Evolutionary conservation across 2,113 vertebrate genomes (phyloP), one percentile per base, ranked within the genome.

Genomic region (Elaphurus davidianus): DNA sequence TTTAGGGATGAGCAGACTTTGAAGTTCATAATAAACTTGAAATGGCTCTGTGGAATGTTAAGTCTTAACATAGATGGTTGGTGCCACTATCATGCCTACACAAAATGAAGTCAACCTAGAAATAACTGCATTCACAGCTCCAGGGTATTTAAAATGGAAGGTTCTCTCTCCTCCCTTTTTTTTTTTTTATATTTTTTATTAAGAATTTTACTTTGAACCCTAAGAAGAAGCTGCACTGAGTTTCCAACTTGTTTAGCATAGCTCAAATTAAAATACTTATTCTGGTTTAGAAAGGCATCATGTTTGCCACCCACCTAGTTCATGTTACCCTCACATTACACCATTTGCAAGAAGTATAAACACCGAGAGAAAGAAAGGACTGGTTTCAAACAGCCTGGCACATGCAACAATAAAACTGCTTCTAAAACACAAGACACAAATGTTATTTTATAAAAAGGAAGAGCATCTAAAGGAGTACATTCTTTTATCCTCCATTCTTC

Each of bases 321-420:
- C 94, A 76, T 94, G 98, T 98, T 98, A 98, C 98, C 91, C 98
- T 98, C 98, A 98, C 96, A 98, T 98, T 92, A 98, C 92, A 98
- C 98, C 83, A 96, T 97, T 98, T 98, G 98, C 95, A 97, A 95
- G 98, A 98, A 98, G 97, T 98, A 98, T 98, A 99, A 99, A 99
- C 98, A 98, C 12, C 92, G 67, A 97, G 95, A 98, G 96, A 98
- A 97, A 98, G 97, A 98, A 99, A 98, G 57, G 92, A 98, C 97
- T 98, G 93, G 96, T 98, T 98, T 98, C 98, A 98, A 99, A 98
- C 62, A 98, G 94, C 86, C 94, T 97, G 97, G 96, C 98, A 98
- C 1, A 13, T 95, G 96, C 97, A 98, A 98, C 90, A 90, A 98
- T 93, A 98, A 96, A 98, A 97, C 76, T 96, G 96, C 97, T 98